These are phyloP conservation scores for Macrostomum lignano DNA, from an alignment of 1,140 invertebrate genomes.

Conservation along the genomic window DNA sequence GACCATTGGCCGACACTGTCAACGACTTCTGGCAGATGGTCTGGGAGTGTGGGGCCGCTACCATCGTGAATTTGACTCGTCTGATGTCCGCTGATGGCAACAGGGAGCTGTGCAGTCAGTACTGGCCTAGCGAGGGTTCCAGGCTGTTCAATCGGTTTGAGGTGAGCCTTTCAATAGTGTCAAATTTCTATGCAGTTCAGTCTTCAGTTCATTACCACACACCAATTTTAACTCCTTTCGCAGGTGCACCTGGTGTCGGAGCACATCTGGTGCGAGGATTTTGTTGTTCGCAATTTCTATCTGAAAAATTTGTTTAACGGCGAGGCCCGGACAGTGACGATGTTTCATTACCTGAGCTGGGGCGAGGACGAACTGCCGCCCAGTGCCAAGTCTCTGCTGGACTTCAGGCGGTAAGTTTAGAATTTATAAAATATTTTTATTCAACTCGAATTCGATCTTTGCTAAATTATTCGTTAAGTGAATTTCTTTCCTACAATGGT, in stretches of 20 bases:
- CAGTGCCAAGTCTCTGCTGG: conserved; percentile 67
- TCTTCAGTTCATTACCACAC: too few relatives aligned
- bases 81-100: too few relatives aligned
- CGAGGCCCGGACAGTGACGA: conserved; percentile 88
- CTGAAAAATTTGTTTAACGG: conserved; percentile 79
- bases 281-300: conserved; percentile 87
- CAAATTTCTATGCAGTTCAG: too few relatives aligned
- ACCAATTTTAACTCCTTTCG: too few relatives aligned
- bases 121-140: conserved; percentile 85
- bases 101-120: conserved; percentile 57
- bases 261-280: conserved; percentile 98
- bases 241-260: conserved; percentile 88
- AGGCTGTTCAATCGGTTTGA: conserved; percentile 92
- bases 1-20: conserved; percentile 57
- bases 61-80: conserved; percentile 81
- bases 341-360: conserved; percentile 97
- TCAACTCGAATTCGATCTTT: too few relatives aligned
- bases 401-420: conserved; percentile 52
- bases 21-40: conserved; percentile 74
- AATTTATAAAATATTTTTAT: too few relatives aligned
- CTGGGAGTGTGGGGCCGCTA: conserved; percentile 81
- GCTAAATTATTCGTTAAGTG: too few relatives aligned
- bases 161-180: conserved; percentile 34
- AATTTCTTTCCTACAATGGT: too few relatives aligned
- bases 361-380: conserved; percentile 60